Evolutionary conservation across 2,888 invertebrate genomes (phyloP), one percentile per base, ranked within the genome.

Genomic region (Eupithecia subfuscata): DNA sequence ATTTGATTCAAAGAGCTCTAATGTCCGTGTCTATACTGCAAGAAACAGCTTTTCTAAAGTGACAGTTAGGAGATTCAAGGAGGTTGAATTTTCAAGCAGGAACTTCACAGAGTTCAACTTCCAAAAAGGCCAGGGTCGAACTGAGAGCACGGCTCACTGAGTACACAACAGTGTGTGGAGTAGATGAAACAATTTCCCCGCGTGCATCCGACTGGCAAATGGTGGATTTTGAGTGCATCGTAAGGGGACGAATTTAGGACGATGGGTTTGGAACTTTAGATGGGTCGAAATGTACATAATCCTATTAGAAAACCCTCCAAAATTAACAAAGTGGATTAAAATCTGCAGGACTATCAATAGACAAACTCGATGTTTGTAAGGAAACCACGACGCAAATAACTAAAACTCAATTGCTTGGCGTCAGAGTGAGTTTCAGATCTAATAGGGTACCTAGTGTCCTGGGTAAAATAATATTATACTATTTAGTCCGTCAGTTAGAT

Each of bases 121-220:
- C 34, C 34, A 64, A 64, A 34, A 64, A 34, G 64, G 18, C 67
- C n/a, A 64, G 64, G 34, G 64, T 34, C 68, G 43, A 68, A 68
- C 22, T 43, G n/a, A 67, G n/a, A 11, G 22, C n/a, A 67, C 68
- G n/a, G 43, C 43, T 68, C 68, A 68, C 22, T 68, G 68, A 68
- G 67, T 67, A 22, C 65, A 67, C 34, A 68, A 25, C 68, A 18
- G 43, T 68, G 37, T 68, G 68, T 25, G 68, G 43, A 37, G 69
- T 60, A 69, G 73, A 65, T 70, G 70, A 76, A 76, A 71, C 76
- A 71, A 73, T 76, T 80, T 25, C 77, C 76, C 25, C 75, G 74
- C 56, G 72, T 60, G 68, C 81, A 75, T 70, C 76, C 80, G 69
- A 60, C 68, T 75, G 79, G 76, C 73, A 79, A 82, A 80, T 78